Percentiles rank a stretch among this genome's conserved stretches.
Evolutionary conservation across 1,140 invertebrate species (phyloP).

Genomic region (Caenorhabditis remanei): DNA sequence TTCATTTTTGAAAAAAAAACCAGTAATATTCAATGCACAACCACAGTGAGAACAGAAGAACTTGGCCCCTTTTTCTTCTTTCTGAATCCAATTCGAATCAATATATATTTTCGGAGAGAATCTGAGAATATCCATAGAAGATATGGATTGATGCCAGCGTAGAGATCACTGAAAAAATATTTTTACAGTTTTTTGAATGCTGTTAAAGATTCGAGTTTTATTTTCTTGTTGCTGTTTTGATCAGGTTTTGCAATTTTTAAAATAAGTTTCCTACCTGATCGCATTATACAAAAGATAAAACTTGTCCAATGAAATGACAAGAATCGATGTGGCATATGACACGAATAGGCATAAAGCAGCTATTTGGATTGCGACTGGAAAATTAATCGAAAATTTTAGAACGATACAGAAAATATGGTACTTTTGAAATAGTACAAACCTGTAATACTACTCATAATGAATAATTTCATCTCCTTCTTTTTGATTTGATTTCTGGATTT

Average conservation of each 20-base stretch:
- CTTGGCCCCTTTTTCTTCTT: not conserved
- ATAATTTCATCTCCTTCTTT: slow-evolving; percentile 35
- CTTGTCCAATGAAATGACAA: slow-evolving; percentile 29
- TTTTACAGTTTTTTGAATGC: no score
- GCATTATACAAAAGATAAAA: slow-evolving; percentile 59
- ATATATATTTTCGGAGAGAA: slow-evolving; percentile 20
- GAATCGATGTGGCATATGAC: not conserved
- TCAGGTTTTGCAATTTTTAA: not conserved
- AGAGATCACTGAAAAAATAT: slow-evolving; percentile 50
- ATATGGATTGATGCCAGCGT: slow-evolving; percentile 51
- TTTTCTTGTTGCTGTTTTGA: no score
- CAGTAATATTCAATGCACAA: not conserved
- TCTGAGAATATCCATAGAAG: slow-evolving; percentile 46
- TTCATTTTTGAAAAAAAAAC: not conserved
- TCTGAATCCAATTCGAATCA: not conserved
- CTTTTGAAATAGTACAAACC: not conserved
- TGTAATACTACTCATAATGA: slow-evolving; percentile 52
- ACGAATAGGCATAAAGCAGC: slow-evolving; percentile 29
- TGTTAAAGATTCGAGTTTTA: no score
- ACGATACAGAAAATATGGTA: not conserved
- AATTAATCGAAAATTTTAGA: not conserved
- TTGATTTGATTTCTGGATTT: slow-evolving; percentile 3
- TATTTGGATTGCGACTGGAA: slow-evolving; percentile 50
- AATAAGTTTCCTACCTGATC: not conserved
- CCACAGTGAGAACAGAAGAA: not conserved